Evolutionary conservation across 2,113 vertebrate genomes (phyloP).

Genomic region (Seriola rivoliana): DNA sequence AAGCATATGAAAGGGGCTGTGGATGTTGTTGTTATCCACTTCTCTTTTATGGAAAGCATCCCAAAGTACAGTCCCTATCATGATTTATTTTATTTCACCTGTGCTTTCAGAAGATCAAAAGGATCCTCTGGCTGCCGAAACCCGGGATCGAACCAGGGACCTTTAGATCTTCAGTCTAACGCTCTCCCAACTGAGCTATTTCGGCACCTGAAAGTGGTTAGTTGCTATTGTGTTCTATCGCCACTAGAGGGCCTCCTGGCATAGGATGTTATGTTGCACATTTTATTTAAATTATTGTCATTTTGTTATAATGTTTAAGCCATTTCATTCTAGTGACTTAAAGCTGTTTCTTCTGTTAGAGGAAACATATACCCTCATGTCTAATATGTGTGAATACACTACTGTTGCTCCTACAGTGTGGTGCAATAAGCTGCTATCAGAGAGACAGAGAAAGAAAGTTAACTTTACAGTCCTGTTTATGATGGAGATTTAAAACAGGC

Average conservation of each 20-base stretch:
- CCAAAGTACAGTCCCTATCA: no score
- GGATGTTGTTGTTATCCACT: no score
- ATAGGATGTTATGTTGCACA: accelerated
- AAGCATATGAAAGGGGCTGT: no score
- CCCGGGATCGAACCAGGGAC: constrained; percentile 39
- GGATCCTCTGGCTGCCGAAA: not conserved
- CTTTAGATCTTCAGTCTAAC: constrained; percentile 33
- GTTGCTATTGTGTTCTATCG: accelerated
- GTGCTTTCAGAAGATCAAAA: no score
- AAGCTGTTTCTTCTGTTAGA: not conserved
- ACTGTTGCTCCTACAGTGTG: no score
- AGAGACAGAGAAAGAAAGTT: no score
- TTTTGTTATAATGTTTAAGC: not conserved
- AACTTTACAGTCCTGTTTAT: no score
- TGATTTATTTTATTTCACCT: no score
- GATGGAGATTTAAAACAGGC: no score
- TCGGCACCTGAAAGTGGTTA: not conserved
- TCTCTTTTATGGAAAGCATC: no score
- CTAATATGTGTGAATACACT: not conserved
- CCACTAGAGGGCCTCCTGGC: constrained; percentile 5
- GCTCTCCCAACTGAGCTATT: constrained; percentile 57
- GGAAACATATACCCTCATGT: not conserved
- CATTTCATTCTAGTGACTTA: no score
- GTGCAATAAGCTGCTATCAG: not conserved
- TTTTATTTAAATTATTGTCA: no score